Conservation (phyloP, 2,113 vertebrate genomes). For the Labeo rohita region DNA sequence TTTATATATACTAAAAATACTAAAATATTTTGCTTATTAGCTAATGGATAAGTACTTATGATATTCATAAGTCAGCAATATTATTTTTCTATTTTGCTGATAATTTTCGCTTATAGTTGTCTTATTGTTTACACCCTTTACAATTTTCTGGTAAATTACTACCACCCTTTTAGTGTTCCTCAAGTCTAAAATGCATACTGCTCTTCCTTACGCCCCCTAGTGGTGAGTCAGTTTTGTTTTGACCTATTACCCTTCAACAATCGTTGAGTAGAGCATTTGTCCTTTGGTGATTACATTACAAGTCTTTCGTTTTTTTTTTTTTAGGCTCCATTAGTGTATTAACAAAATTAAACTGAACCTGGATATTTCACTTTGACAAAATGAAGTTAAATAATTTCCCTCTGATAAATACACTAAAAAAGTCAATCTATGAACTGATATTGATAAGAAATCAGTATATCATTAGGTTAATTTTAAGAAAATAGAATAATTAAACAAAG, state of each 20-base stretch:
- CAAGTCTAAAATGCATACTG: not conserved
- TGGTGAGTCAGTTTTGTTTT: conserved; percentile 33
- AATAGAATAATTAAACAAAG: not conserved
- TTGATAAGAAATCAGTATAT: not conserved
- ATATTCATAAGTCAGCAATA: not conserved
- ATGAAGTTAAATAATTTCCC: not conserved
- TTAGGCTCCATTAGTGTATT: not conserved
- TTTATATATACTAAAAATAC: not conserved
- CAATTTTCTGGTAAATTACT: not conserved
- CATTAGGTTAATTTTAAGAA: not conserved
- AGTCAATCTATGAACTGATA: not conserved
- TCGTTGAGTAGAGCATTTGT: not conserved
- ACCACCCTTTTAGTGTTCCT: not conserved
- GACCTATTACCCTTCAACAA: conserved; percentile 48
- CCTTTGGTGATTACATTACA: not conserved
- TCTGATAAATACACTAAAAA: not conserved
- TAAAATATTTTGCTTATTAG: no score
- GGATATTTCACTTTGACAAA: not conserved
- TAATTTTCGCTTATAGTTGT: not conserved
- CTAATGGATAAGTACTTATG: no score
- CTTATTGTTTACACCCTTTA: not conserved
- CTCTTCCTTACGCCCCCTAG: conserved; percentile 41
- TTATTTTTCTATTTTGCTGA: not conserved
- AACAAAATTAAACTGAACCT: not conserved
- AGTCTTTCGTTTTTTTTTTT: not conserved